phyloP scores from a whole-genome alignment of 2,113 vertebrate genomes.

The Caranx ignobilis region DNA sequence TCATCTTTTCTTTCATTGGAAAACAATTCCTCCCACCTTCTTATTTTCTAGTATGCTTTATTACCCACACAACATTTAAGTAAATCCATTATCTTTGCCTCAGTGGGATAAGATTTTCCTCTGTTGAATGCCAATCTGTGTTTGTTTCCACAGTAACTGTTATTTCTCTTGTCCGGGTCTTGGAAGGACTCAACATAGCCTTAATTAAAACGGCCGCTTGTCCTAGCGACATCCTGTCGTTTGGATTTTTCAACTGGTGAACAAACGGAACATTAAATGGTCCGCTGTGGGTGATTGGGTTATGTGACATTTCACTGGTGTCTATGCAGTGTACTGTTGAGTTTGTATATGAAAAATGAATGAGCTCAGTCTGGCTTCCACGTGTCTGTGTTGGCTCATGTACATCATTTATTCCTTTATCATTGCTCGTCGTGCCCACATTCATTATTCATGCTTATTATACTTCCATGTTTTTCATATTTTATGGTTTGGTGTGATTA shows the following conservation, averaged over 20 bases:
- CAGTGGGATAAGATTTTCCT: not conserved
- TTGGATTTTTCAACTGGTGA: slow-evolving; percentile 3
- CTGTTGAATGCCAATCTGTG: slow-evolving; percentile 3
- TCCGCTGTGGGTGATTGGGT: not conserved
- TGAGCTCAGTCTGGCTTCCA: slow-evolving; percentile 26
- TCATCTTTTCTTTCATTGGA: not conserved
- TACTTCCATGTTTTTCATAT: slow-evolving; percentile 53
- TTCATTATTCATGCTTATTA: slow-evolving; percentile 61
- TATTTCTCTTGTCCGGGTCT: slow-evolving; percentile 18
- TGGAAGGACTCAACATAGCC: not conserved
- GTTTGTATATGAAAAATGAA: slow-evolving; percentile 27
- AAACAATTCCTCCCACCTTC: not conserved
- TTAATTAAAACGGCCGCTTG: slow-evolving; percentile 15
- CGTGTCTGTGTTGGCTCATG: slow-evolving; percentile 25
- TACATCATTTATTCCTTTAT: slow-evolving; percentile 40
- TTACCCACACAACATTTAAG: not conserved
- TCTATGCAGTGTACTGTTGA: slow-evolving; percentile 24
- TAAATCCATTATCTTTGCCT: not conserved
- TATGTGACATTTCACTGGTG: slow-evolving; percentile 26
- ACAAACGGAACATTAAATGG: slow-evolving; percentile 20
- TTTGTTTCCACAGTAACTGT: slow-evolving; percentile 31
- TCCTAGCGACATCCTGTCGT: slow-evolving; percentile 4
- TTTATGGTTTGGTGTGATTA: slow-evolving; percentile 43
- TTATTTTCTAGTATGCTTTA: not conserved
- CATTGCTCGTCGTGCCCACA: slow-evolving; percentile 37